Evolutionary conservation across 2,797 vertebrate genomes (phyloP), one percentile per base, ranked within the genome.

Genomic region (Ambastaia sidthimunki): DNA sequence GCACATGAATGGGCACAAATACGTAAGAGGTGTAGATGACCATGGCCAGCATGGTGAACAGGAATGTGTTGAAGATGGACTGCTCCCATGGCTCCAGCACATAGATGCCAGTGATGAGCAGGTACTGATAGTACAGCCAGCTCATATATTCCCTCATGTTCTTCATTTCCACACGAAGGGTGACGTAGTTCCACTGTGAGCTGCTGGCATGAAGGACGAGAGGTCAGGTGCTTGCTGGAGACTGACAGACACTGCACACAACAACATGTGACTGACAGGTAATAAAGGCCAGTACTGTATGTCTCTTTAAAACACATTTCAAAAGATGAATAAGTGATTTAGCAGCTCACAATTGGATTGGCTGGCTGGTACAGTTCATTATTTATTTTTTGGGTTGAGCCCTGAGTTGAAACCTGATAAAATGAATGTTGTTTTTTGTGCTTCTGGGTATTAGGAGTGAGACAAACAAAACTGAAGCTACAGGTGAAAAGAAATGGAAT

Each of bases 71-170:
- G 90, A 99, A 97, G 91, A 99, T 94, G 76, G 96, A 96, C 86
- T 92, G 93, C 84, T 99, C 98, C 98, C 98, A 99, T 1, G 98
- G 97, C 88, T 99, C 98, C 89, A 99, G 89, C 84, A 98, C 97
- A 0, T 98, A 97, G 90, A 97, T 97, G 88, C 97, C 96, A 0
- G 96, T 98, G 85, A 98, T 93, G 85, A 99, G 95, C 52, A 96
- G 95, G 90, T 99, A 99, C 89, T 99, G 98, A 89, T 94, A 99
- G 93, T 99, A 98, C n/a, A 98, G 91, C 98, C 98, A 99, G 82
- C 93, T 93, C 72, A 99, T 76, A 83, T 96, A 96, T 69, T 98
- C 97, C 89, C 92, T 94, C 83, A 97, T 88, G 31, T 86, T 93
- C 89, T 94, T 97, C 84, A 98, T 87, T 83, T 93, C 95, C 97